Evolutionary conservation across 35 echinoderm and acorn worm genomes (phyloP), one percentile per base, ranked within the genome.

Genomic region (Diadema setosum): DNA sequence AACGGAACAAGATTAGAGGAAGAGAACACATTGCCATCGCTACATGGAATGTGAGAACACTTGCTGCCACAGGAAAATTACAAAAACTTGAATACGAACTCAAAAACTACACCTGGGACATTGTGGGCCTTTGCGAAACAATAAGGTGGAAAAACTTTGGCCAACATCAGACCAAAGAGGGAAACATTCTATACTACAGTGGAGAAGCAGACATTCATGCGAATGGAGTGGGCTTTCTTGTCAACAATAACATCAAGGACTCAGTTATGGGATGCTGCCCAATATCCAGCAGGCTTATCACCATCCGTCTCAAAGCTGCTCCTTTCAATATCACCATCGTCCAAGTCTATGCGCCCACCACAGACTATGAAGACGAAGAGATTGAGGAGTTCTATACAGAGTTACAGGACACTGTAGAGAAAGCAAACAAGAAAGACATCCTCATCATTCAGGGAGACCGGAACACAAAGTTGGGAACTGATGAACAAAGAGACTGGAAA

Each of bases 251-350:
- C 63, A 85, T 16, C 20, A 45, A 24, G 30, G 65, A 67, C 39
- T 3, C 12, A 76, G 50, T 90, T 3, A 90, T 90, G 76, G 88
- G 57, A 0, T 84, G 35, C 20, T 5, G 44, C n/a, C n/a, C n/a
- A n/a, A n/a, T n/a, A n/a, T n/a, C 30, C 16, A 69, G 73, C 49
- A 58, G 84, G 12, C 83, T 92, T 26, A 92, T 92, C 0, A 86
- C 46, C 12, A 0, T 83, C 11, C 81, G 81, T 32, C 45, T 92
- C 1, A 27, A 65, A 49, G 81, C 89, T 35, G 52, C 57, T 1
- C 89, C 89, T 24, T 86, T 92, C 27, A 87, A 87, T 84, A 87
- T 82, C 84, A 87, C n/a, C n/a, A n/a, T n/a, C n/a, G n/a, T n/a
- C n/a, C n/a, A n/a, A n/a, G n/a, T n/a, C n/a, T n/a, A n/a, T 52